phyloP scores from a whole-genome alignment of 2,888 invertebrate species.

The Drosophila peninsularis region DNA sequence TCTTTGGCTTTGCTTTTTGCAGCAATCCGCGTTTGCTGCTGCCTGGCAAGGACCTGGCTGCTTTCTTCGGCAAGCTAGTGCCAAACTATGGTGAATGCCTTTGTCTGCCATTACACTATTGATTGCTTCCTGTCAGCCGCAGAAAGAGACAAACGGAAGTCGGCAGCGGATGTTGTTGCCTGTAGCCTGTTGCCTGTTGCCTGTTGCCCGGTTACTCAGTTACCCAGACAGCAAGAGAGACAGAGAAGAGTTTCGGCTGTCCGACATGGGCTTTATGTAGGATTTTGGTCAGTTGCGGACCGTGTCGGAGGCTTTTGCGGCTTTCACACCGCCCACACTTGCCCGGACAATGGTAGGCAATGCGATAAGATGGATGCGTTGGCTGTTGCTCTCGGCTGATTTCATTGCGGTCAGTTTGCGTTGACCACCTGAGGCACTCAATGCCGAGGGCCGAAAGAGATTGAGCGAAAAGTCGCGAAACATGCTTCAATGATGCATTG shows the following conservation, averaged over 20 bases:
- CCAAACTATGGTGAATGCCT: constrained; percentile 62
- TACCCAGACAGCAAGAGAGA: constrained; percentile 2
- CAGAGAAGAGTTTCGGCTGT: not conserved
- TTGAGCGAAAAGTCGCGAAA: not conserved
- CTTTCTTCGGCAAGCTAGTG: constrained; percentile 19
- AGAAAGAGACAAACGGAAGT: constrained; percentile 65
- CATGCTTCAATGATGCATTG: constrained; percentile 9
- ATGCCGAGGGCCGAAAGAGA: not conserved
- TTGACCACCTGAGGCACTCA: constrained; percentile 14
- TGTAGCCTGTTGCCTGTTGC: constrained; percentile 12
- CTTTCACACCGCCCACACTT: constrained; percentile 47
- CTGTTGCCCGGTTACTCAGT: constrained; percentile 14
- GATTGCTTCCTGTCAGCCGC: constrained; percentile 80
- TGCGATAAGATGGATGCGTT: constrained; percentile 30
- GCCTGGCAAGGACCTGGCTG: not conserved
- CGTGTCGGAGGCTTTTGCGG: constrained; percentile 41
- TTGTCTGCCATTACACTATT: constrained; percentile 80
- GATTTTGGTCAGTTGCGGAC: constrained; percentile 43
- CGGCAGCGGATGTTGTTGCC: constrained; percentile 62
- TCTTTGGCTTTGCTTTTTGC: not conserved
- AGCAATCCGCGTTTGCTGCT: not conserved
- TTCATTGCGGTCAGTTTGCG: constrained; percentile 51
- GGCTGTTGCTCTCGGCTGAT: constrained; percentile 37
- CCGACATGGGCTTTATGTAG: constrained; percentile 30
- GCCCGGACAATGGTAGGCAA: constrained; percentile 10